These are phyloP conservation scores for Buteo buteo DNA, from an alignment of 2,113 vertebrate genomes.

Conservation along the genomic window DNA sequence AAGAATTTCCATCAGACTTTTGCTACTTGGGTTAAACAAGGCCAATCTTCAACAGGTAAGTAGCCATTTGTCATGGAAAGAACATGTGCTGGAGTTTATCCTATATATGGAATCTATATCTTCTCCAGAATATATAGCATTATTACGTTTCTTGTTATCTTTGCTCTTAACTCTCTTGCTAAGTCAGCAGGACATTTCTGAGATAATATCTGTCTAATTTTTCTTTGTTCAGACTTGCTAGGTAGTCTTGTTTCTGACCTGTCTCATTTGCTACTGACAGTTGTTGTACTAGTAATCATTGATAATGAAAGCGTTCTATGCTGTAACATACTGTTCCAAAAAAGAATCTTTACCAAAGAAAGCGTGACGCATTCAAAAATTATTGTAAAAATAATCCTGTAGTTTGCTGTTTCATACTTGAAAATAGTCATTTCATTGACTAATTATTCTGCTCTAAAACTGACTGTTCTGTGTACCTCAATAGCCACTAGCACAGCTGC, in stretches of 20 bases:
- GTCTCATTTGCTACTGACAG: not conserved
- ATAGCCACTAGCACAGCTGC: conserved; percentile 86
- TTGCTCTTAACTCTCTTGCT: not conserved
- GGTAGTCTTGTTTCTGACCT: not conserved
- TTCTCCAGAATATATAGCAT: not conserved
- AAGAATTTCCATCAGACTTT: conserved; percentile 99
- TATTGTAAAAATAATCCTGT: not conserved
- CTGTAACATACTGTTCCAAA: not conserved
- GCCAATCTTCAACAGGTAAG: conserved; percentile 89
- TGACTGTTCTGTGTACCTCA: conserved; percentile 79
- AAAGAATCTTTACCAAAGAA: not conserved
- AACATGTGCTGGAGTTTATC: not conserved
- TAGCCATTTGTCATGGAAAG: not conserved
- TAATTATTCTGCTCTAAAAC: conserved; percentile 70
- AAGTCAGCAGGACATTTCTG: not conserved
- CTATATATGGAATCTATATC: not conserved
- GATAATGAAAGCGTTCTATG: not conserved
- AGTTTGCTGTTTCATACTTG: conserved; percentile 34
- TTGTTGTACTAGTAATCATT: not conserved
- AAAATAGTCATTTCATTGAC: conserved; percentile 64
- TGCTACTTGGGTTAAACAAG: conserved; percentile 98
- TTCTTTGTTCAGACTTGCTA: not conserved
- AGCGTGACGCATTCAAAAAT: not conserved
- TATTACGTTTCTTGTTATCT: not conserved
- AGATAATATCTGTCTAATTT: not conserved